phyloP scores from a whole-genome alignment of 2,797 vertebrate species.

The Lacerta agilis region DNA sequence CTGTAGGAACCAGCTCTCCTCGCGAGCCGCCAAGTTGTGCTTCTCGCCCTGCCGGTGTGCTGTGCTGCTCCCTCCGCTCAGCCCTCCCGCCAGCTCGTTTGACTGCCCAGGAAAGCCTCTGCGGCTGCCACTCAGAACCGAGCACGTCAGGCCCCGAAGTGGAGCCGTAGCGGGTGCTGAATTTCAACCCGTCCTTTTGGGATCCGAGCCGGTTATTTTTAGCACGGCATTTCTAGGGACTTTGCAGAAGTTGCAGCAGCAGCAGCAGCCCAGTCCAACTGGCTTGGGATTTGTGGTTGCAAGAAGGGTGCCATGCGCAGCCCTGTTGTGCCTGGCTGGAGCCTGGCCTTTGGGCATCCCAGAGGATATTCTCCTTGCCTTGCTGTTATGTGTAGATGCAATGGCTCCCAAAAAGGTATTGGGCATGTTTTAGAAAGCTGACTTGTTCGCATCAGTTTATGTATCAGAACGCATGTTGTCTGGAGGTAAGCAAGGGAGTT shows the following conservation, averaged over 20 bases:
- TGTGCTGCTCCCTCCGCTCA: too few relatives aligned
- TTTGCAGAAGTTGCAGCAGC: slow-evolving; percentile 29
- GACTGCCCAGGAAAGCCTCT: not conserved
- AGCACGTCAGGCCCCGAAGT: slow-evolving; percentile 36
- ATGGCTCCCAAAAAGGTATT: slow-evolving; percentile 39
- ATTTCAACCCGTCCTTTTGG: slow-evolving; percentile 31
- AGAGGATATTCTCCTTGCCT: not conserved
- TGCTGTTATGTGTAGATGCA: not conserved
- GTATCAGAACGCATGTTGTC: not conserved
- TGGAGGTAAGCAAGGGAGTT: not conserved
- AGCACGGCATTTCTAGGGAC: slow-evolving; percentile 33
- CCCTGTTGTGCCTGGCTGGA: not conserved
- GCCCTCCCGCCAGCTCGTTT: not conserved
- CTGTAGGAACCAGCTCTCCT: not conserved
- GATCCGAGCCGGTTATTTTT: slow-evolving; percentile 50
- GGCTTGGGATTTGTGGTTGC: not conserved
- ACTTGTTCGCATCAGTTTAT: not conserved
- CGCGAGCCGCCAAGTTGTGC: not conserved
- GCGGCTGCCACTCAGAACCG: slow-evolving; percentile 31
- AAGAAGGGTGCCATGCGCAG: not conserved
- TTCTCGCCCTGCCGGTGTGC: too few relatives aligned
- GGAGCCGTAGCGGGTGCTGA: not conserved
- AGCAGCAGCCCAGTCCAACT: not conserved
- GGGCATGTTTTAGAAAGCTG: not conserved
- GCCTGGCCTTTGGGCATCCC: not conserved